Percentiles rank a stretch among this genome's conserved stretches.
These are phyloP conservation scores for Fundulus diaphanus DNA, from an alignment of 2,797 vertebrate species.

Conservation along the genomic window DNA sequence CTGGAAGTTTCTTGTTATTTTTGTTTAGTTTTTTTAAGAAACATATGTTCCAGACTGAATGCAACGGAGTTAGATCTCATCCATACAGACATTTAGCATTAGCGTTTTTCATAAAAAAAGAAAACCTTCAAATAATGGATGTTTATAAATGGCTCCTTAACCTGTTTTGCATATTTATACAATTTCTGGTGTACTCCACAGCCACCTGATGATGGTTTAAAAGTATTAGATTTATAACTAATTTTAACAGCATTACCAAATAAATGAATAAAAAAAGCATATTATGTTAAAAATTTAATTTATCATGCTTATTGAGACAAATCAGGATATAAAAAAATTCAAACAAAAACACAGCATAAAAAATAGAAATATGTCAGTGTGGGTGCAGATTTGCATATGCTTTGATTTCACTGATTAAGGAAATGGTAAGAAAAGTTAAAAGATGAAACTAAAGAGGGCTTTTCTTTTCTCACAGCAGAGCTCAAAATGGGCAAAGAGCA, in stretches of 20 bases:
- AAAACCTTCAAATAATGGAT: not conserved
- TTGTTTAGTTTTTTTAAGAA: no score
- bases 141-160: not conserved
- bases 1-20: no score
- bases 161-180: not conserved
- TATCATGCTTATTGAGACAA: not conserved
- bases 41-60: no score
- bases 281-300: not conserved
- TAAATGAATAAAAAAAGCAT: not conserved
- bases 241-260: not conserved
- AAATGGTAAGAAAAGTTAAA: not conserved
- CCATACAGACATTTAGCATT: not conserved
- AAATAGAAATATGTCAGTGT: not conserved
- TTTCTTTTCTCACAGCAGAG: conserved; percentile 23
- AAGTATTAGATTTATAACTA: not conserved
- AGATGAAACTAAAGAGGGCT: not conserved
- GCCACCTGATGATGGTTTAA: not conserved
- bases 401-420: not conserved
- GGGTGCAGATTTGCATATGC: not conserved
- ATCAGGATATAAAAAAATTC: not conserved
- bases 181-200: not conserved
- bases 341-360: not conserved
- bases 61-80: not conserved
- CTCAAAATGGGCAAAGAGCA: conserved; percentile 12
- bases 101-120: no score